Conservation (phyloP, 2,797 vertebrate species). For the Cyclura pinguis region DNA sequence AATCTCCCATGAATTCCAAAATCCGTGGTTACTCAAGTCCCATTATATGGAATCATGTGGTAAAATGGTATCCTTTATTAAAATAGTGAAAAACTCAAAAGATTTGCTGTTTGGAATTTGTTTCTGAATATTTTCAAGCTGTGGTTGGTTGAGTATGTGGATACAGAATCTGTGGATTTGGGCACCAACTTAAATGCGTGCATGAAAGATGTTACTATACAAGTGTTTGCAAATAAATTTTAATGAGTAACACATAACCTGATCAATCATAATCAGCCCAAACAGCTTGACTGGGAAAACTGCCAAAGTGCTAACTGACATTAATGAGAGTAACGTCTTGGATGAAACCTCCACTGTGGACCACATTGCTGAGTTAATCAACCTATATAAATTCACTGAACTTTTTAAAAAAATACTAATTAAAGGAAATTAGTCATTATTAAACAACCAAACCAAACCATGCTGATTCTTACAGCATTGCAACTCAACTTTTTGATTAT, state of each 20-base stretch:
- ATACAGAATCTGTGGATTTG: too few relatives aligned
- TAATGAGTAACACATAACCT: conserved; percentile 48
- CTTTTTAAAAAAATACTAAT: background rate
- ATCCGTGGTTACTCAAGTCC: too few relatives aligned
- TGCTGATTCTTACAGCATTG: too few relatives aligned
- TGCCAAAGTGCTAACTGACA: conserved; percentile 38
- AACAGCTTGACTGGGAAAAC: conserved; percentile 41
- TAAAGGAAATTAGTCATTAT: background rate
- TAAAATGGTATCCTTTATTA: too few relatives aligned
- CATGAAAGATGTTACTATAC: conserved; percentile 2
- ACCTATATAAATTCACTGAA: background rate
- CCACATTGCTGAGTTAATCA: conserved; percentile 11
- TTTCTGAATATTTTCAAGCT: too few relatives aligned
- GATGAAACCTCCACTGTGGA: background rate
- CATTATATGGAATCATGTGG: too few relatives aligned
- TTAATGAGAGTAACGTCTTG: conserved; percentile 42
- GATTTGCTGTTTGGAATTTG: too few relatives aligned
- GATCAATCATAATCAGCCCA: conserved; percentile 52
- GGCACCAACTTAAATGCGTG: background rate
- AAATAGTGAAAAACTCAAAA: too few relatives aligned
- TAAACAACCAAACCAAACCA: too few relatives aligned
- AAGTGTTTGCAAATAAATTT: conserved; percentile 45
- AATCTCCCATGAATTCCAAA: too few relatives aligned
- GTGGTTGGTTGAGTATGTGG: too few relatives aligned
- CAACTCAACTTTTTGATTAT: too few relatives aligned